Conservation (phyloP, 2,888 invertebrate species). For the Meteorus cinctellus region DNA sequence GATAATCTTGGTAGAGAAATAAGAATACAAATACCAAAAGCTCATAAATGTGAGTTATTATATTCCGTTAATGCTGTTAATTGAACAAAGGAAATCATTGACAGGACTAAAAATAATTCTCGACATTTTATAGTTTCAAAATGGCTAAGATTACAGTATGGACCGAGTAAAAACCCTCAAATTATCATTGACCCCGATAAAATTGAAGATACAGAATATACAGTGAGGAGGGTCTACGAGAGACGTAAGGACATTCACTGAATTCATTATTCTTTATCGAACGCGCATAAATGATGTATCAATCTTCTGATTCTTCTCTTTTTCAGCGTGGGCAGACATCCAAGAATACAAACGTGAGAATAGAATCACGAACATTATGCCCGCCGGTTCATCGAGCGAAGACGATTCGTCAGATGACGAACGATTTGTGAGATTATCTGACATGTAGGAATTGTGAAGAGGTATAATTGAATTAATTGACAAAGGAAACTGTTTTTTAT, state of each 20-base stretch:
- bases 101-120: not conserved
- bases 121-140: constrained; percentile 52
- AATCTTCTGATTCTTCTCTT: constrained; percentile 26
- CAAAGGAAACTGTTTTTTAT: not conserved
- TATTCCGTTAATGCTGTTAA: not conserved
- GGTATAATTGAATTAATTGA: not conserved
- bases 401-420: constrained; percentile 68
- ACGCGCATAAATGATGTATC: too few species aligned
- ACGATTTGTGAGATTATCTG: constrained; percentile 44
- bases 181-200: constrained; percentile 59
- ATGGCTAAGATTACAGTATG: constrained; percentile 63
- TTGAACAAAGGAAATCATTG: constrained; percentile 16
- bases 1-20: constrained; percentile 64
- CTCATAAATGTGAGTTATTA: constrained; percentile 61
- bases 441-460: constrained; percentile 5
- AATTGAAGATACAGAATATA: constrained; percentile 30
- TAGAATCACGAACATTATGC: constrained; percentile 58
- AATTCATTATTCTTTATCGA: constrained; percentile 14
- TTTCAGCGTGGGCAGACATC: constrained; percentile 57
- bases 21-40: constrained; percentile 62
- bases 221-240: not conserved
- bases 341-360: constrained; percentile 57
- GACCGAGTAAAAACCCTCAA: constrained; percentile 52
- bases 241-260: not conserved
- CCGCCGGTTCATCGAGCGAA: constrained; percentile 59